A percentile compares a stretch with the other conserved stretches of the same genome.
Evolutionary conservation across 1,140 invertebrate species (phyloP).

Genomic region (Penaeus japonicus): DNA sequence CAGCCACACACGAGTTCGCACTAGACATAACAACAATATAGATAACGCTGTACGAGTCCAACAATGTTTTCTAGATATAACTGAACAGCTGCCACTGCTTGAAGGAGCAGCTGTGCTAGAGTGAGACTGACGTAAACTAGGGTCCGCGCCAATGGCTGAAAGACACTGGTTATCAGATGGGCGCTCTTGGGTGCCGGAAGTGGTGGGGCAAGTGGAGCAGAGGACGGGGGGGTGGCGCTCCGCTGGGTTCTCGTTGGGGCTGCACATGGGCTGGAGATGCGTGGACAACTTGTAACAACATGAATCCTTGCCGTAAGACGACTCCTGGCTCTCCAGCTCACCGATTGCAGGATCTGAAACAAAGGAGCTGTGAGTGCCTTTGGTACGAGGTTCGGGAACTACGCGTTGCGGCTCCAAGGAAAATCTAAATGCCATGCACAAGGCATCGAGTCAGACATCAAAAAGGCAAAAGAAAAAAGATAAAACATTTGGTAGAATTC

Average conservation of each 20-base stretch:
- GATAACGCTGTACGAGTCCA: slow-evolving; percentile 53
- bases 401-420: too few species aligned
- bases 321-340: slow-evolving; percentile 30
- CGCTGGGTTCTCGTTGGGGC: background rate
- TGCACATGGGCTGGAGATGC: background rate
- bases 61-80: slow-evolving; percentile 53
- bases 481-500: too few species aligned
- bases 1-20: slow-evolving; percentile 48
- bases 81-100: slow-evolving; percentile 35
- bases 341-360: background rate
- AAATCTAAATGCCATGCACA: too few species aligned
- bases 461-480: too few species aligned
- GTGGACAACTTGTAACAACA: slow-evolving; percentile 34
- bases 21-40: slow-evolving; percentile 53
- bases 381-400: too few species aligned
- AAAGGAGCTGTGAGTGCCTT: too few species aligned
- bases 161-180: slow-evolving; percentile 28
- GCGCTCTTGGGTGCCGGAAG: background rate
- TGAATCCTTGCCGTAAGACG: slow-evolving; percentile 19
- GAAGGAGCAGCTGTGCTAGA: slow-evolving; percentile 33
- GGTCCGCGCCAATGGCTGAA: slow-evolving; percentile 35
- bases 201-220: slow-evolving; percentile 13
- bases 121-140: slow-evolving; percentile 36
- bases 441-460: too few species aligned
- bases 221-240: background rate